Conservation (phyloP, 2,797 vertebrate species). For the Kryptopterus vitreolus region DNA sequence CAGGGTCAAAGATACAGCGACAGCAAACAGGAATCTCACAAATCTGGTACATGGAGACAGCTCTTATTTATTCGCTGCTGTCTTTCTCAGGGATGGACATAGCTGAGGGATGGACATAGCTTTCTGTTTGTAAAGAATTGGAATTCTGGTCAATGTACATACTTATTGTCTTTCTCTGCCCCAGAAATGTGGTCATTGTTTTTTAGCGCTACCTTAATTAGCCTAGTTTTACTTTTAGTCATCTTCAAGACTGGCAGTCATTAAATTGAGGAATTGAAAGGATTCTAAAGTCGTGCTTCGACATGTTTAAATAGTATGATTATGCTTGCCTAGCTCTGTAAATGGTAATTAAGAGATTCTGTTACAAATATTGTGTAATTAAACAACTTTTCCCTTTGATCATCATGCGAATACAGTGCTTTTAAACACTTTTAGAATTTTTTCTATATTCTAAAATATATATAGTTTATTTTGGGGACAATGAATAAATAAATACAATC, state of each 20-base stretch:
- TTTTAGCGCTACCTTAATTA: slow-evolving; percentile 32
- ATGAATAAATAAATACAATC: no score
- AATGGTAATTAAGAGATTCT: slow-evolving; percentile 50
- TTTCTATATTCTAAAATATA: not conserved
- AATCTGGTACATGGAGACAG: slow-evolving; percentile 9
- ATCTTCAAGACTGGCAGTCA: slow-evolving; percentile 20
- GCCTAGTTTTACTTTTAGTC: slow-evolving; percentile 25
- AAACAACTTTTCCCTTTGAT: slow-evolving; percentile 25
- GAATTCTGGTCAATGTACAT: slow-evolving; percentile 11
- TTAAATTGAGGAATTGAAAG: slow-evolving; percentile 40
- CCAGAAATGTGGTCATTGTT: not conserved
- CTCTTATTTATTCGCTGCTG: slow-evolving; percentile 27
- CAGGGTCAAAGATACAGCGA: slow-evolving; percentile 38
- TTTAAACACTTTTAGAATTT: not conserved
- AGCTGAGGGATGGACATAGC: slow-evolving; percentile 3
- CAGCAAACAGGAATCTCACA: slow-evolving; percentile 30
- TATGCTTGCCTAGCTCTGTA: slow-evolving; percentile 41
- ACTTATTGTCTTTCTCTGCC: not conserved
- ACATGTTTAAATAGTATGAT: slow-evolving; percentile 35
- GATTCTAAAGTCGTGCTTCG: slow-evolving; percentile 32
- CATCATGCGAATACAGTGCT: slow-evolving; percentile 3
- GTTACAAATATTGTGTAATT: slow-evolving; percentile 35
- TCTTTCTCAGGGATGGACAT: slow-evolving; percentile 11
- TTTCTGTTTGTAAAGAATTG: slow-evolving; percentile 2
- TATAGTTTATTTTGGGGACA: not conserved